These are phyloP conservation scores for Diabrotica undecimpunctata DNA, from an alignment of 1,140 invertebrate species.

Conservation along the genomic window DNA sequence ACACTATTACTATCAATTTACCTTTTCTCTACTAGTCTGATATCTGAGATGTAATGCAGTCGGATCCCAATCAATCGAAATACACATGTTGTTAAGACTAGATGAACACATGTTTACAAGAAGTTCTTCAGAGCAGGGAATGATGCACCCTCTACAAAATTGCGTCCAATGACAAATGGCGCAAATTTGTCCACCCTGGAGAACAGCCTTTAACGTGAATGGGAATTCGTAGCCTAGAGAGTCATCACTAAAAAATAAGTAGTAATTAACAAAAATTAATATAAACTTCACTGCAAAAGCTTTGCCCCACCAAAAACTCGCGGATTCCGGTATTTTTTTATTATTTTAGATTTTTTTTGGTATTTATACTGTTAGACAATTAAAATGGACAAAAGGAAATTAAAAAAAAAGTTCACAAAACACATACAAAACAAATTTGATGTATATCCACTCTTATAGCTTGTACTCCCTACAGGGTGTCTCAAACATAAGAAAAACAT, in stretches of 20 bases:
- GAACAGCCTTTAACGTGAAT: constrained; percentile 75
- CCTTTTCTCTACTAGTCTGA: constrained; percentile 75
- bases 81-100: constrained; percentile 43
- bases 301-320: too few species aligned
- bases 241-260: constrained; percentile 68
- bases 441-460: too few species aligned
- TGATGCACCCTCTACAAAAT: constrained; percentile 79
- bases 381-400: too few species aligned
- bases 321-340: too few species aligned
- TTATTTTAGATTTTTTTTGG: too few species aligned
- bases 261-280: constrained; percentile 8
- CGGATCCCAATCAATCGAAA: constrained; percentile 86
- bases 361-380: too few species aligned
- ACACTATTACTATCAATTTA: constrained; percentile 39
- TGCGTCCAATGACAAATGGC: constrained; percentile 79
- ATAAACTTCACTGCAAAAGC: too few species aligned
- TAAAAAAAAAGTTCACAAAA: too few species aligned
- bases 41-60: constrained; percentile 85
- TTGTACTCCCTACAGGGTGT: too few species aligned
- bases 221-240: constrained; percentile 86
- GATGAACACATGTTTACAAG: constrained; percentile 40
- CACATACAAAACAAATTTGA: too few species aligned
- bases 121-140: constrained; percentile 62
- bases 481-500: too few species aligned
- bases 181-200: constrained; percentile 68